Percentiles rank a stretch among this genome's conserved stretches.
Conservation (phyloP, 2,888 invertebrate genomes). For the Thecocarcelia acutangulata region DNA sequence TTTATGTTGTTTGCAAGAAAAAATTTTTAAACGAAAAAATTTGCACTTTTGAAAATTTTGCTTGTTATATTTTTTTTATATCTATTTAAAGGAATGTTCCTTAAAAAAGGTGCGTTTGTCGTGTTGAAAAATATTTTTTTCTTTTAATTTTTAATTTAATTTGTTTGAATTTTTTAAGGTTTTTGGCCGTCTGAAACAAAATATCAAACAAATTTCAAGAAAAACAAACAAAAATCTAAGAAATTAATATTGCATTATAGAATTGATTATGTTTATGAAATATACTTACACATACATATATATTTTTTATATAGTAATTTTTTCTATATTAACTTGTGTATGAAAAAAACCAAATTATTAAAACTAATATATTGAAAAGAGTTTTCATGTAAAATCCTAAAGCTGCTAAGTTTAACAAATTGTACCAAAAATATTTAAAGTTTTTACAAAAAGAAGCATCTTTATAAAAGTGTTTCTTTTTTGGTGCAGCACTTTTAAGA, state of each 20-base stretch:
- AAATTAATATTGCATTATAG: neutral
- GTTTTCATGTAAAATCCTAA: too few relatives aligned
- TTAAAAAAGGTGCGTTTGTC: constrained; percentile 35
- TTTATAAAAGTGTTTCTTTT: too few relatives aligned
- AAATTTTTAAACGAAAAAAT: constrained; percentile 4
- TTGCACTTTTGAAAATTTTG: constrained; percentile 21
- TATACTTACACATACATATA: too few relatives aligned
- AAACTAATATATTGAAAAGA: too few relatives aligned
- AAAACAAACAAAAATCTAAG: neutral
- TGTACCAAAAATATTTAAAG: too few relatives aligned
- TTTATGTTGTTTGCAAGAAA: constrained; percentile 27
- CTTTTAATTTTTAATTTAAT: constrained; percentile 3
- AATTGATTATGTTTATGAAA: too few relatives aligned
- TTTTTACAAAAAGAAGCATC: too few relatives aligned
- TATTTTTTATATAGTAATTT: too few relatives aligned
- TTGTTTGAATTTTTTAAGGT: constrained; percentile 20
- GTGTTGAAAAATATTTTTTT: constrained; percentile 6
- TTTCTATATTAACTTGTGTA: too few relatives aligned
- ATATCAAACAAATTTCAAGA: constrained; percentile 39
- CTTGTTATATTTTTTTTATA: constrained; percentile 13
- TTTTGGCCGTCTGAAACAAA: constrained; percentile 13
- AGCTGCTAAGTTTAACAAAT: too few relatives aligned
- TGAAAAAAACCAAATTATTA: too few relatives aligned
- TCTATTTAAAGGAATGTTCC: constrained; percentile 24
- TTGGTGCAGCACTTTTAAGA: too few relatives aligned